Conservation (phyloP, 2,113 vertebrate species). For the Cricetomys ansorgei region DNA sequence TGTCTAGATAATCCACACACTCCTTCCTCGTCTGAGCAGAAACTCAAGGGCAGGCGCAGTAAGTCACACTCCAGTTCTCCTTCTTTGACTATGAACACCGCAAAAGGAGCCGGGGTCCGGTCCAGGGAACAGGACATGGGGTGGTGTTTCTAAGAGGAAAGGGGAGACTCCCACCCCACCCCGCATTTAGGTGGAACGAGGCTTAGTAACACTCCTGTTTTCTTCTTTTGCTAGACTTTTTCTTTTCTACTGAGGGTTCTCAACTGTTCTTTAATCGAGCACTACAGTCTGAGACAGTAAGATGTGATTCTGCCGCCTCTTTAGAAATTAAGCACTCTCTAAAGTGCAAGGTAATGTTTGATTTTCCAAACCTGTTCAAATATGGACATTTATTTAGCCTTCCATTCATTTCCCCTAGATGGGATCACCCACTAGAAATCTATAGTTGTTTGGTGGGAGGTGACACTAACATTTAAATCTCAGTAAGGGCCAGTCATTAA, state of each 20-base stretch:
- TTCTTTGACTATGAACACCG: neutral
- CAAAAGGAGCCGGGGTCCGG: neutral
- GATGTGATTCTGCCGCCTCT: neutral
- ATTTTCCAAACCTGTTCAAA: neutral
- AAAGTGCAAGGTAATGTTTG: neutral
- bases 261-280: neutral
- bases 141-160: no score
- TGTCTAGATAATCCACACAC: neutral
- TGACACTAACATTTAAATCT: neutral
- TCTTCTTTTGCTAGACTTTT: neutral
- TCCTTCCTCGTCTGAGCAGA: slow-evolving; percentile 3
- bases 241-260: neutral
- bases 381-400: neutral
- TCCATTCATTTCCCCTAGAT: neutral
- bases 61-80: neutral
- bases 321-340: neutral
- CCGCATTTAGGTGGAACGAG: neutral
- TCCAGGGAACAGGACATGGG: neutral
- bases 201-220: neutral
- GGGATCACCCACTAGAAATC: neutral
- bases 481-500: neutral
- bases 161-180: no score
- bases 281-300: neutral
- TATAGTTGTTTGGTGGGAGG: neutral
- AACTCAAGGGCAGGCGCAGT: neutral